A percentile compares a stretch with the other conserved stretches of the same genome.
Conservation (phyloP, 2,888 invertebrate genomes). For the Desoria tigrina region DNA sequence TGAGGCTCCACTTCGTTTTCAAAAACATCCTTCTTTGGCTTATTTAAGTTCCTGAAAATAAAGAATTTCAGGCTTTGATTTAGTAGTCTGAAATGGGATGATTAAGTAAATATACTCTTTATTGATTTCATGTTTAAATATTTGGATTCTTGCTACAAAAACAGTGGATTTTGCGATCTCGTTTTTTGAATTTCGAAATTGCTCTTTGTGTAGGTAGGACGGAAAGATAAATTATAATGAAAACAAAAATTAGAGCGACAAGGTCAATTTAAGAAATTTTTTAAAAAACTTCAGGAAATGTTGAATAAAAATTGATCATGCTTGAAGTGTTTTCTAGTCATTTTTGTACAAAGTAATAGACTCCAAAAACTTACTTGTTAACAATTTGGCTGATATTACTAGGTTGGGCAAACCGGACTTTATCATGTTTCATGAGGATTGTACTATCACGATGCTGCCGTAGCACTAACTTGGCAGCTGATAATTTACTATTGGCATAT, state of each 20-base stretch:
- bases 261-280: too few species aligned
- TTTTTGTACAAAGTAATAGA: too few species aligned
- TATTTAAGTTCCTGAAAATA: constrained; percentile 43
- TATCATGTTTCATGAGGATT: constrained; percentile 49
- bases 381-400: constrained; percentile 52
- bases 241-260: too few species aligned
- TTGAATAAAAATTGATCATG: too few species aligned
- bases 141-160: too few species aligned
- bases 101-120: not conserved
- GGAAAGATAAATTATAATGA: too few species aligned
- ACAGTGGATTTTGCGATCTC: not conserved
- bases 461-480: constrained; percentile 43
- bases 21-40: constrained; percentile 43
- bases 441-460: constrained; percentile 48
- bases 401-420: constrained; percentile 52
- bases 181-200: too few species aligned
- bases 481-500: constrained; percentile 52
- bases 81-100: not conserved
- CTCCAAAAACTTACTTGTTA: constrained; percentile 42
- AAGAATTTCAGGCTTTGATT: constrained; percentile 4
- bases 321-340: too few species aligned
- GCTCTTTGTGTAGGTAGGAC: not conserved
- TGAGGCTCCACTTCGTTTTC: constrained; percentile 44
- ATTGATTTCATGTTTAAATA: constrained; percentile 8
- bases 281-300: too few species aligned